Conservation (phyloP, 2,888 invertebrate species). For the Drosophila flavopinicola region DNA sequence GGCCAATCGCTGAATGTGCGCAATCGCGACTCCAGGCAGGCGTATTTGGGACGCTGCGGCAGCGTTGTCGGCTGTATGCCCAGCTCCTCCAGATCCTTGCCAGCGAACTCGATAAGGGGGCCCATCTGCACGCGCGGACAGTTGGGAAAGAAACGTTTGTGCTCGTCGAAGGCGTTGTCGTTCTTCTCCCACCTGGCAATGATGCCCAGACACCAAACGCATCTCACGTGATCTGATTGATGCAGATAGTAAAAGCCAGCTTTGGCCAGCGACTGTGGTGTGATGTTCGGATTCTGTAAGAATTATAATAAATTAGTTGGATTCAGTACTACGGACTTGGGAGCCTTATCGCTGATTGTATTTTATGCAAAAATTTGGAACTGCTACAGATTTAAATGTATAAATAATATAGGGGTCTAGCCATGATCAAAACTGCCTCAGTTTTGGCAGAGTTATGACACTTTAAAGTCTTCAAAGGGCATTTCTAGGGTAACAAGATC, state of each 20-base stretch:
- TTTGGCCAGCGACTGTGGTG: conserved; percentile 89
- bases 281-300: conserved; percentile 85
- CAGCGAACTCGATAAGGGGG: conserved; percentile 84
- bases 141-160: conserved; percentile 90
- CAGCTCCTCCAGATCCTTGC: conserved; percentile 85
- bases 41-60: conserved; percentile 88
- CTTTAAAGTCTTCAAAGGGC: too few species aligned
- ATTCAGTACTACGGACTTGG: not conserved
- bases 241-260: conserved; percentile 94
- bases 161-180: conserved; percentile 92
- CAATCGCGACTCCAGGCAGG: conserved; percentile 89
- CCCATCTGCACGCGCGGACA: conserved; percentile 87
- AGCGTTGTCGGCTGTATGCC: conserved; percentile 85
- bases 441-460: too few species aligned
- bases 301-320: not conserved
- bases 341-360: too few species aligned
- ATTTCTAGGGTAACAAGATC: too few species aligned
- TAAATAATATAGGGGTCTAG: too few species aligned
- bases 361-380: too few species aligned
- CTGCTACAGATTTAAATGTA: too few species aligned
- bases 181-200: conserved; percentile 92
- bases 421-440: too few species aligned
- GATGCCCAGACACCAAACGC: conserved; percentile 91
- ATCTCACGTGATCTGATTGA: conserved; percentile 89
- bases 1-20: conserved; percentile 92